Conservation (phyloP, 2,888 invertebrate genomes). For the Amphiduros pacificus region DNA sequence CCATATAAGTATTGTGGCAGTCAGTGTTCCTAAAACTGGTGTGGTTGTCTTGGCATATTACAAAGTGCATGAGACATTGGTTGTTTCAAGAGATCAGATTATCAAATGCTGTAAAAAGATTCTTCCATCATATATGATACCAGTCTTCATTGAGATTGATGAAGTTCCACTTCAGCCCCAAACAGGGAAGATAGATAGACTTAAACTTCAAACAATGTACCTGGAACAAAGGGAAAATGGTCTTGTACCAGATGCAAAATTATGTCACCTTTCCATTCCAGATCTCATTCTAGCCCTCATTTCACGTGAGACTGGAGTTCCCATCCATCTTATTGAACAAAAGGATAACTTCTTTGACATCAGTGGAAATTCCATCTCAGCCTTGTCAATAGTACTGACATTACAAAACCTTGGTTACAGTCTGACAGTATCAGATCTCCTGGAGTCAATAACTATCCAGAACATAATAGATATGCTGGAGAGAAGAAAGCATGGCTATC, state of each 20-base stretch:
- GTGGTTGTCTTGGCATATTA: not conserved
- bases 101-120: not conserved
- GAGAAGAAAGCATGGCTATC: not conserved
- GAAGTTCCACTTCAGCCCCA: not conserved
- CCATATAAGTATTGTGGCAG: not conserved
- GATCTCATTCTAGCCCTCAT: not conserved
- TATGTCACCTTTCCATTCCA: too few species aligned
- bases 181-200: not conserved
- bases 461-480: not conserved
- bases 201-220: too few species aligned
- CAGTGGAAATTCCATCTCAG: conserved; percentile 4
- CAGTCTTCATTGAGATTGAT: not conserved
- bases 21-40: not conserved
- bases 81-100: not conserved
- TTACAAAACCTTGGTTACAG: not conserved
- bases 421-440: not conserved
- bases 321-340: not conserved
- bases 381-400: not conserved
- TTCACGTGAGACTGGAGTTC: not conserved
- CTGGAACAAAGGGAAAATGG: too few species aligned
- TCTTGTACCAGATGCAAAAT: too few species aligned
- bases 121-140: conserved; percentile 10
- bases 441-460: not conserved
- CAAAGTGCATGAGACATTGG: not conserved
- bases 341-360: not conserved